phyloP scores from a whole-genome alignment of 2,113 vertebrate species.

The Nettapus auritus region DNA sequence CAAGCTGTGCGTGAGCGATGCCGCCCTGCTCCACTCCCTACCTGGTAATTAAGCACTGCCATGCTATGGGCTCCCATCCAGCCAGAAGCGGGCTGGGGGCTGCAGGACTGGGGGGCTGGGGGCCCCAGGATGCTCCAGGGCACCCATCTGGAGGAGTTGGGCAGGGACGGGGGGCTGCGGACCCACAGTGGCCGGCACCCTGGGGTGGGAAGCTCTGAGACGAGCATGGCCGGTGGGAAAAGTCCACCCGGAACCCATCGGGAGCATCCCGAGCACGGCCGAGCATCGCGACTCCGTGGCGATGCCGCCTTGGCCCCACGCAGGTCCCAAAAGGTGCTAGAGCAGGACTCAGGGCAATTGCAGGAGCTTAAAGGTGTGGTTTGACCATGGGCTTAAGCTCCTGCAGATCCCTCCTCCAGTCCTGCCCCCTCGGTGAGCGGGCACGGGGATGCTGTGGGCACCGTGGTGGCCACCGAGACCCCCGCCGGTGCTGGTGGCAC shows the following conservation, averaged over 20 bases:
- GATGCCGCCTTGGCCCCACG: background rate
- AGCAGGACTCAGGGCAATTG: background rate
- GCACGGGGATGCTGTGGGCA: fast-evolving
- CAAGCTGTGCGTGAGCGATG: conserved; percentile 39
- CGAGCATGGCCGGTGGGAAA: background rate
- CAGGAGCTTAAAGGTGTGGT: conserved; percentile 21
- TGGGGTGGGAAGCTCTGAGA: background rate
- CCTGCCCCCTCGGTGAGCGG: background rate
- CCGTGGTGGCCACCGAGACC: fast-evolving
- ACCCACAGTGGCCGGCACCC: fast-evolving
- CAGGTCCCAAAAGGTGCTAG: background rate
- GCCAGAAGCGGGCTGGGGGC: fast-evolving
- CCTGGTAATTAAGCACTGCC: conserved; percentile 41
- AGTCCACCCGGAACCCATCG: fast-evolving
- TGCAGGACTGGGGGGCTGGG: fast-evolving
- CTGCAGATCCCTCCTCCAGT: background rate
- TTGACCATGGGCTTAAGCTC: background rate
- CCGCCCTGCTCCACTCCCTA: conserved; percentile 42
- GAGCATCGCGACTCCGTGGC: fast-evolving
- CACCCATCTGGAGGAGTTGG: fast-evolving
- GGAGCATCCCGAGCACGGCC: fast-evolving
- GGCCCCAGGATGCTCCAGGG: background rate
- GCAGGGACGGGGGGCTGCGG: fast-evolving
- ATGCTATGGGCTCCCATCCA: background rate
- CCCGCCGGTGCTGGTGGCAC: background rate